phyloP scores from a whole-genome alignment of 2,113 vertebrate genomes.

The Aspiorhynchus laticeps region DNA sequence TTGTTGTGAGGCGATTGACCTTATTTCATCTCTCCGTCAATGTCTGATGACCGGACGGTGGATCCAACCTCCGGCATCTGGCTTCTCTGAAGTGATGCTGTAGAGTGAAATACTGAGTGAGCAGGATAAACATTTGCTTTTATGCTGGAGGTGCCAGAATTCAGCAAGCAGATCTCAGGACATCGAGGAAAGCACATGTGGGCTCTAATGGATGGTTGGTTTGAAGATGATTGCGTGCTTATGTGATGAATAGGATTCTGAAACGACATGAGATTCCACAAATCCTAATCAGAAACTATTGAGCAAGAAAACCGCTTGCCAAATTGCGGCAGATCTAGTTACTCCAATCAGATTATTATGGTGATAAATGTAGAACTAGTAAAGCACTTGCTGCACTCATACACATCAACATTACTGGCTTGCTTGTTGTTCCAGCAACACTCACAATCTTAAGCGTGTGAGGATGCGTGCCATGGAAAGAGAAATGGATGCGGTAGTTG shows the following conservation, averaged over 20 bases:
- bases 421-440: conserved; percentile 23
- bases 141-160: conserved; percentile 53
- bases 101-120: conserved; percentile 62
- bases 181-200: conserved; percentile 36
- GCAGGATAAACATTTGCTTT: conserved; percentile 54
- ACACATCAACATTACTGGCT: conserved; percentile 25
- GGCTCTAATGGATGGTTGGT: conserved; percentile 6
- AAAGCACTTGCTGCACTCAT: not conserved
- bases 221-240: conserved; percentile 30
- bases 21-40: conserved; percentile 44
- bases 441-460: conserved; percentile 15
- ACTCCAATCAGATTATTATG: conserved; percentile 15
- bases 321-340: not conserved
- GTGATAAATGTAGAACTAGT: not conserved
- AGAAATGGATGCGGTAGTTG: conserved; percentile 45
- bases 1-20: conserved; percentile 55
- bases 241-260: conserved; percentile 9
- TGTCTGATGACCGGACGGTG: conserved; percentile 34
- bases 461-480: conserved; percentile 42
- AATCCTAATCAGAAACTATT: not conserved
- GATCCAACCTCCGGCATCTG: conserved; percentile 51
- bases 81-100: conserved; percentile 47
- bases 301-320: not conserved
- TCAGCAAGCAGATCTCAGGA: conserved; percentile 26
- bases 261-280: not conserved